These are phyloP conservation scores for Antrozous pallidus DNA, from an alignment of 2,797 vertebrate genomes.

Conservation along the genomic window DNA sequence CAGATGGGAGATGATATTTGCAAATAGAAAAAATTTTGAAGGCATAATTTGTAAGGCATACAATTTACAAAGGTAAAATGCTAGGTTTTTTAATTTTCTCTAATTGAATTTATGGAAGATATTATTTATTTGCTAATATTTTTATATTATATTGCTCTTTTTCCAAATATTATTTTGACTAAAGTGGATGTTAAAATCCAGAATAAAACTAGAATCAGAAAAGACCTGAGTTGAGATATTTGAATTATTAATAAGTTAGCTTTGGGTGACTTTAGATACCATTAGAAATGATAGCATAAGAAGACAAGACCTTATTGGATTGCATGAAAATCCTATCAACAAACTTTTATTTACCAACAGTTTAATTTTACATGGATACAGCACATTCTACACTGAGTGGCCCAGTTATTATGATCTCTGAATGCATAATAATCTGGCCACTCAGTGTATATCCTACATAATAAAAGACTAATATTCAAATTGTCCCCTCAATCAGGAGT, in stretches of 20 bases:
- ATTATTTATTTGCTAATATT: neutral
- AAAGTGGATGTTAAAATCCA: neutral
- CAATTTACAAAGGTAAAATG: neutral
- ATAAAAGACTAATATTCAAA: too few species aligned
- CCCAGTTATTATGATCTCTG: too few species aligned
- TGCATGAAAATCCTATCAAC: neutral
- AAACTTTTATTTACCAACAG: neutral
- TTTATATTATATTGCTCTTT: neutral
- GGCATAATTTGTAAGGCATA: neutral
- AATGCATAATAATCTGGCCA: too few species aligned
- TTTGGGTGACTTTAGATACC: neutral
- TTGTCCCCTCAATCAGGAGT: too few species aligned
- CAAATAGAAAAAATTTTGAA: neutral
- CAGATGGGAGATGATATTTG: too few species aligned
- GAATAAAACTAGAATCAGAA: neutral
- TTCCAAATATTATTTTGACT: neutral
- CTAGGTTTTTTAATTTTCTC: neutral
- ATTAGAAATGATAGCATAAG: neutral
- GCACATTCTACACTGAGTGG: neutral
- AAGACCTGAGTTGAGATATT: neutral
- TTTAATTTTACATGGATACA: neutral
- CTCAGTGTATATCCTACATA: too few species aligned
- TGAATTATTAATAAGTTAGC: neutral
- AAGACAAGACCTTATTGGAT: neutral
- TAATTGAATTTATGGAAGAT: neutral